Evolutionary conservation across 2,888 invertebrate genomes (phyloP).

Genomic region (Tubulanus polymorphus): DNA sequence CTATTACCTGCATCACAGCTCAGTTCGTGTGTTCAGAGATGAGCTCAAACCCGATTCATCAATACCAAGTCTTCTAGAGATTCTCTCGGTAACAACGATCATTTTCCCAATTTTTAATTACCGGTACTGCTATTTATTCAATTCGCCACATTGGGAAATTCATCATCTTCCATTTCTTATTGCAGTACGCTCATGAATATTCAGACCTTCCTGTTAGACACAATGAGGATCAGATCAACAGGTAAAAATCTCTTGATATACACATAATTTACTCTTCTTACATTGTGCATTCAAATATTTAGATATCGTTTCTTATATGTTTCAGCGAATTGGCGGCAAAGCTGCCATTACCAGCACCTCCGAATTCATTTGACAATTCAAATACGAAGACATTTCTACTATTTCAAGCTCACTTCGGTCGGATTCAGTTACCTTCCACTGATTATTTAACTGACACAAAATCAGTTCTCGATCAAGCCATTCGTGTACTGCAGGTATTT

Average conservation of each 20-base stretch:
- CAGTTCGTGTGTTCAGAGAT: slow-evolving; percentile 78
- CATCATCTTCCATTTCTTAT: slow-evolving; percentile 1
- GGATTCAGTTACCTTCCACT: slow-evolving; percentile 75
- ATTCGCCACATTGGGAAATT: neutral
- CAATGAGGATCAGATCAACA: slow-evolving; percentile 91
- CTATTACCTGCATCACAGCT: slow-evolving; percentile 91
- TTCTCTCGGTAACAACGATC: slow-evolving; percentile 61
- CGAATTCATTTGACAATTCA: slow-evolving; percentile 78
- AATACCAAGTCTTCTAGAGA: slow-evolving; percentile 69
- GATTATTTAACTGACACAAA: slow-evolving; percentile 96
- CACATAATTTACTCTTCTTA: neutral
- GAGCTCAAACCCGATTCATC: slow-evolving; percentile 64
- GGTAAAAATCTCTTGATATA: slow-evolving; percentile 57
- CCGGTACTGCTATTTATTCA: neutral
- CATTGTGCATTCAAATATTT: neutral
- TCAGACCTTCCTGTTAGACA: slow-evolving; percentile 93
- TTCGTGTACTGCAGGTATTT: slow-evolving; percentile 77
- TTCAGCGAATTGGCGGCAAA: slow-evolving; percentile 73
- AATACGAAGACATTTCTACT: slow-evolving; percentile 91
- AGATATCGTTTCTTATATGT: slow-evolving; percentile 1
- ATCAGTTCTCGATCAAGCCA: slow-evolving; percentile 92
- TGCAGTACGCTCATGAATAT: slow-evolving; percentile 76
- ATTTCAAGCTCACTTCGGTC: slow-evolving; percentile 90
- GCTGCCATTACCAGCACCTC: slow-evolving; percentile 70
- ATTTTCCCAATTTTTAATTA: neutral